These are phyloP conservation scores for Cynocephalus volans DNA, from an alignment of 2,113 vertebrate genomes.

Conservation along the genomic window DNA sequence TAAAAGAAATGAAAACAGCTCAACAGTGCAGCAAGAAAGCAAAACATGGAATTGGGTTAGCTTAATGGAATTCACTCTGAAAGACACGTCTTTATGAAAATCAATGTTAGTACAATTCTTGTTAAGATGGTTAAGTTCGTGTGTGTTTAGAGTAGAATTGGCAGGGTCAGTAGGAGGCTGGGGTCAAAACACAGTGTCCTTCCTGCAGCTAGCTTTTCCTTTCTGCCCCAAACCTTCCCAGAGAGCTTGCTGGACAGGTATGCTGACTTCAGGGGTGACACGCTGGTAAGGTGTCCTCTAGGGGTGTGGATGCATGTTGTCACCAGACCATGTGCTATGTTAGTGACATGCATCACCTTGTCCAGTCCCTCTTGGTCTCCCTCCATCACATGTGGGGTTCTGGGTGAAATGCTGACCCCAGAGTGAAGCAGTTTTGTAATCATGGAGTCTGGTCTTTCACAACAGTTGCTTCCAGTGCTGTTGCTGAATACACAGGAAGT, in stretches of 20 bases:
- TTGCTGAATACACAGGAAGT: no score
- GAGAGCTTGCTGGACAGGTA: background rate
- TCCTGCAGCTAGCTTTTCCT: background rate
- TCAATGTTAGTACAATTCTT: background rate
- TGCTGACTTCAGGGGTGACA: no score
- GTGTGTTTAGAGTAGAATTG: accelerated
- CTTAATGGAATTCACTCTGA: slow-evolving; percentile 59
- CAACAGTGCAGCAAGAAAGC: background rate
- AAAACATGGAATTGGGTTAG: slow-evolving; percentile 71
- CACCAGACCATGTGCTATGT: accelerated
- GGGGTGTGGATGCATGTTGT: background rate
- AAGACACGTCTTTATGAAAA: slow-evolving; percentile 65
- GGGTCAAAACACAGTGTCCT: accelerated
- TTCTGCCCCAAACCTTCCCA: background rate
- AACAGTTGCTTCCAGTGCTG: accelerated
- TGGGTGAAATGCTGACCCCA: background rate
- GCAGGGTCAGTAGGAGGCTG: accelerated
- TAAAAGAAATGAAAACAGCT: slow-evolving; percentile 78
- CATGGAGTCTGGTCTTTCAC: no score
- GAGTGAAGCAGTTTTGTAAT: background rate
- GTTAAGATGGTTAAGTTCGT: background rate
- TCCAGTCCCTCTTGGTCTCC: background rate
- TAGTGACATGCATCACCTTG: accelerated
- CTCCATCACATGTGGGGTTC: accelerated
- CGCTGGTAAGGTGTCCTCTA: accelerated